A percentile compares a stretch with the other conserved stretches of the same genome.
Conservation (phyloP, 92 coral and sea anemone genomes). For the Siderastrea radians region DNA sequence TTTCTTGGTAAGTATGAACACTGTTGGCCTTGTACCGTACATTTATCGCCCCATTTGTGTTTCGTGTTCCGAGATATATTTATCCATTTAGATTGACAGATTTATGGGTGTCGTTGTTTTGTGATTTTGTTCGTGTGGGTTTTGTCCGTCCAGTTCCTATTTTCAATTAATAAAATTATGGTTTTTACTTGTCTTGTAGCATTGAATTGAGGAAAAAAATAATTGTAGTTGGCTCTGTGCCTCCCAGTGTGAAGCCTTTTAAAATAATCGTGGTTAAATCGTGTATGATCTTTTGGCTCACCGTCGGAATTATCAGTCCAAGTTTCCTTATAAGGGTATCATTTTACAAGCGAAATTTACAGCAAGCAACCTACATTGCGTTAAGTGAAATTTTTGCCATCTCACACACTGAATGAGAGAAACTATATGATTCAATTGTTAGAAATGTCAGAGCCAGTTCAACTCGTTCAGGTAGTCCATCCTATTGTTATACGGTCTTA, state of each 20-base stretch:
- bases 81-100: too few relatives aligned
- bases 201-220: background rate
- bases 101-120: background rate
- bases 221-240: background rate
- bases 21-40: background rate
- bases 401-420: too few relatives aligned
- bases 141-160: background rate
- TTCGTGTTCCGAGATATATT: background rate
- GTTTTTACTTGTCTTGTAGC: background rate
- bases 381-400: too few relatives aligned
- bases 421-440: too few relatives aligned
- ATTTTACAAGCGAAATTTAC: too few relatives aligned
- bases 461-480: too few relatives aligned
- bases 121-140: too few relatives aligned
- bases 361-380: too few relatives aligned
- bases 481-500: too few relatives aligned
- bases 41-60: background rate
- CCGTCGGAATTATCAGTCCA: too few relatives aligned
- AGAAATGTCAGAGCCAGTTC: too few relatives aligned
- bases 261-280: background rate
- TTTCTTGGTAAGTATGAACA: slow-evolving; percentile 67
- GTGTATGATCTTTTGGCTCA: background rate
- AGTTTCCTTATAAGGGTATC: too few relatives aligned
- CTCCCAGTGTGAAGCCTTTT: background rate
- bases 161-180: background rate